These are phyloP conservation scores for Chiloscyllium plagiosum DNA, from an alignment of 2,113 vertebrate genomes.

Conservation along the genomic window DNA sequence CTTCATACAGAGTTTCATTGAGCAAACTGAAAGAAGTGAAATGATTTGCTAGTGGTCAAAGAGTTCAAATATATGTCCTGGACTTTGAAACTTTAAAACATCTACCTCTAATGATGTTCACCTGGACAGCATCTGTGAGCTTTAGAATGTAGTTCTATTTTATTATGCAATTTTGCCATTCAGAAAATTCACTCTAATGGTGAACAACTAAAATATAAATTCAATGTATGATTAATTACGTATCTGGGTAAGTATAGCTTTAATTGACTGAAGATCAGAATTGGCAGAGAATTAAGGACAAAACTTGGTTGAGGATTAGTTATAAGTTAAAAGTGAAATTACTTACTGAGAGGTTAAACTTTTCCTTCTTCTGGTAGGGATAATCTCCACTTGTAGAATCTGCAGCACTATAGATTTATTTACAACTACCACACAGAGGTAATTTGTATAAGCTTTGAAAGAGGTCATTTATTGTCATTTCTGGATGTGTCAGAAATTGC, in stretches of 20 bases:
- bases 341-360: neutral
- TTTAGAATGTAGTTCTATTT: neutral
- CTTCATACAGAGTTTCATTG: neutral
- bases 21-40: neutral
- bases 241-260: neutral
- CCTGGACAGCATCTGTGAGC: neutral
- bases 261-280: neutral
- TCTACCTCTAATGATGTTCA: neutral
- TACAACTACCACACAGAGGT: neutral
- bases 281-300: neutral
- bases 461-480: neutral
- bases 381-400: neutral
- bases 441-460: neutral
- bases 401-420: neutral
- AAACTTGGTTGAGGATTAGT: neutral
- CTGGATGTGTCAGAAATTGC: neutral
- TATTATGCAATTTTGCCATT: neutral
- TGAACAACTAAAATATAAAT: neutral
- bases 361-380: neutral
- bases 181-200: neutral
- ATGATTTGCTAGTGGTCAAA: neutral
- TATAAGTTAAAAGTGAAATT: neutral
- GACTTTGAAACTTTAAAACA: neutral
- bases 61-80: neutral
- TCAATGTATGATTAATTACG: neutral